Percentiles rank a stretch among this genome's conserved stretches.
Conservation (phyloP, 1,140 invertebrate genomes). For the Eupeodes corollae region DNA sequence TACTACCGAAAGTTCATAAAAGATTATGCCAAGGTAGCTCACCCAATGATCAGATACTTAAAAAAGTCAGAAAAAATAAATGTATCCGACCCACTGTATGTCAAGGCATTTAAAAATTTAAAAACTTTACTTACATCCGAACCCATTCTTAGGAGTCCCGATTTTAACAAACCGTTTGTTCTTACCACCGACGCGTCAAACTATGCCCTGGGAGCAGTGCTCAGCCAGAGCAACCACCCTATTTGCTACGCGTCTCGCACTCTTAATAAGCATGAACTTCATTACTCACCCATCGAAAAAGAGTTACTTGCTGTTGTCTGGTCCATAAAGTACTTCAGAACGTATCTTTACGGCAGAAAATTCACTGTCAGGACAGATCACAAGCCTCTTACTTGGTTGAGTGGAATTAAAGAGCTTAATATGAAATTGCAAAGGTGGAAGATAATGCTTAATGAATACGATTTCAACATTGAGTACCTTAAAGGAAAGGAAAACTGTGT, state of each 20-base stretch:
- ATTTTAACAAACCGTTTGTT: too few species aligned
- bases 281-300: conserved; percentile 13
- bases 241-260: too few species aligned
- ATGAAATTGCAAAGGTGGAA: too few species aligned
- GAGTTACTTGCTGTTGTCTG: conserved; percentile 25
- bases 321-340: conserved; percentile 37
- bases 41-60: too few species aligned
- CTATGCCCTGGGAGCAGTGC: conserved; percentile 10
- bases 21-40: too few species aligned
- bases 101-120: not conserved
- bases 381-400: conserved; percentile 10
- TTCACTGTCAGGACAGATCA: conserved; percentile 10
- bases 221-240: conserved; percentile 13
- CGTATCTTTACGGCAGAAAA: conserved; percentile 7
- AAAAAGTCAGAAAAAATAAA: conserved; percentile 3
- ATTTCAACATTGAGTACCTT: too few species aligned
- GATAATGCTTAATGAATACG: too few species aligned
- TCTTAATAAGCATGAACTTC: conserved; percentile 12
- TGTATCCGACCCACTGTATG: not conserved
- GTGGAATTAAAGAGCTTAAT: conserved; percentile 10
- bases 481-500: too few species aligned
- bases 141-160: conserved; percentile 11
- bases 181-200: conserved; percentile 13
- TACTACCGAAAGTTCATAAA: too few species aligned
- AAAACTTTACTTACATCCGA: conserved; percentile 1